Evolutionary conservation across 1,140 invertebrate genomes (phyloP).

Genomic region (Micrasema longulum): DNA sequence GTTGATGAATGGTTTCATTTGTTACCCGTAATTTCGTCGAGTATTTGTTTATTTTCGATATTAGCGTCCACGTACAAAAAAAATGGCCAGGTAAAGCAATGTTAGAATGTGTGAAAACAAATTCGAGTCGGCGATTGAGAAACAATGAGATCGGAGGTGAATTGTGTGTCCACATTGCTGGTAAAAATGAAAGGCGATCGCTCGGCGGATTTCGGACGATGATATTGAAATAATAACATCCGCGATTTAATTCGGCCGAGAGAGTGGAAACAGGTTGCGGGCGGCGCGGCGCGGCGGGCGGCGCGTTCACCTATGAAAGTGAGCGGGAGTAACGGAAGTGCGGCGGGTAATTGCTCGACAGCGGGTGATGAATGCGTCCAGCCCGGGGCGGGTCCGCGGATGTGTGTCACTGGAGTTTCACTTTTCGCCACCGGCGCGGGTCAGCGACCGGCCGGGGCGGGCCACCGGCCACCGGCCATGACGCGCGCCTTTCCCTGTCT

Average conservation of each 20-base stretch:
- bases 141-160: conserved; percentile 29
- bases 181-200: conserved; percentile 43
- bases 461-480: background rate
- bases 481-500: background rate
- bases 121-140: background rate
- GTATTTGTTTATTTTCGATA: background rate
- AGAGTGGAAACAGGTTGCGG: conserved; percentile 41
- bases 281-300: background rate
- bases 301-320: conserved; percentile 45
- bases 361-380: conserved; percentile 39
- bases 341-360: conserved; percentile 15
- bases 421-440: conserved; percentile 32
- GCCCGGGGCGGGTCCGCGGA: conserved; percentile 26
- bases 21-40: background rate
- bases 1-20: conserved; percentile 38
- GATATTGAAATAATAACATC: conserved; percentile 43
- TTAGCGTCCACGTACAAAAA: background rate
- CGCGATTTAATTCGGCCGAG: conserved; percentile 42
- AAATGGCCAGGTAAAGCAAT: background rate
- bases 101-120: conserved; percentile 29
- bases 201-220: conserved; percentile 13
- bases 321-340: conserved; percentile 20
- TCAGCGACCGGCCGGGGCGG: conserved; percentile 16
- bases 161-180: too few relatives aligned
- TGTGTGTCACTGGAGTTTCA: conserved; percentile 42